Conservation (phyloP, 2,888 invertebrate genomes). For the Lydus trimaculatus region DNA sequence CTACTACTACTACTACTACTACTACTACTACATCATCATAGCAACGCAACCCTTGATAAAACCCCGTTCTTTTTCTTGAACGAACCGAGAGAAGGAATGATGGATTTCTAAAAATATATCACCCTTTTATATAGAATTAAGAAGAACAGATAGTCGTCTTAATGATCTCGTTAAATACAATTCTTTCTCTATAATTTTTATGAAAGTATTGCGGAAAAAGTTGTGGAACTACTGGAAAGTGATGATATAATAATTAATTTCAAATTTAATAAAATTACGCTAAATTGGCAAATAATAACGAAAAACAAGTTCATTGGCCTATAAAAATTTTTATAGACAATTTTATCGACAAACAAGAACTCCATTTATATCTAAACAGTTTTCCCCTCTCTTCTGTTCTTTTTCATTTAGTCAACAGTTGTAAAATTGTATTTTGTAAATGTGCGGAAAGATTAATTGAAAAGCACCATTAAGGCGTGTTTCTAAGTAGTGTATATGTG, state of each 20-base stretch:
- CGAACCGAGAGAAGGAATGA: conserved; percentile 13
- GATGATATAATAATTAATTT: neutral
- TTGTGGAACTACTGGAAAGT: neutral
- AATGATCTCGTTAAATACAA: conserved; percentile 19
- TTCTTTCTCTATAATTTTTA: neutral
- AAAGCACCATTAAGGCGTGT: neutral
- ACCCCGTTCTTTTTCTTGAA: conserved; percentile 31
- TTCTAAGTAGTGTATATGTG: neutral
- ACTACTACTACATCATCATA: conserved; percentile 31
- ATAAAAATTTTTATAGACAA: neutral
- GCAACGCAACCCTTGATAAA: conserved; percentile 52
- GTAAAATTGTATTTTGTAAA: conserved; percentile 4
- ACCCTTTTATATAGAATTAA: conserved; percentile 2
- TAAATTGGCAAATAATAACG: neutral
- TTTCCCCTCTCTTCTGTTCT: neutral
- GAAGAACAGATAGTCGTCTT: conserved; percentile 4
- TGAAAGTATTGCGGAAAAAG: neutral
- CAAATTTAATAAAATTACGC: neutral
- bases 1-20: neutral
- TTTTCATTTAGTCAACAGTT: neutral
- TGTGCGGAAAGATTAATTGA: conserved; percentile 1
- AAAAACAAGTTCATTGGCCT: conserved; percentile 3
- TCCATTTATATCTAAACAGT: neutral
- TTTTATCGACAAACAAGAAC: neutral
- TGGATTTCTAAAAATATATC: neutral